Percentiles rank a stretch among this genome's conserved stretches.
These are phyloP conservation scores for Promerops cafer DNA, from an alignment of 2,113 vertebrate species.

Conservation along the genomic window DNA sequence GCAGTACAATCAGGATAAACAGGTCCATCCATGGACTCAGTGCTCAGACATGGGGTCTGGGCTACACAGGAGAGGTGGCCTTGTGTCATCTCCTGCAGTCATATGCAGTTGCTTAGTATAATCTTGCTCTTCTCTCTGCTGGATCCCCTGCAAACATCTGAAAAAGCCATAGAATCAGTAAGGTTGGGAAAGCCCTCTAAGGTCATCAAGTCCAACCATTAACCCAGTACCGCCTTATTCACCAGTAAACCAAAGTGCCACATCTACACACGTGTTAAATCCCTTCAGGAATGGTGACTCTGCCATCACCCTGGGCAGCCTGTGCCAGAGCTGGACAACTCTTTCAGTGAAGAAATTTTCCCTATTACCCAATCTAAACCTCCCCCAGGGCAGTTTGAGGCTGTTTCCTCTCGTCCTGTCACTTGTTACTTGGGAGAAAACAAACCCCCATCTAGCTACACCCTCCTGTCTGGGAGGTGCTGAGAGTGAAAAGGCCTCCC, in stretches of 20 bases:
- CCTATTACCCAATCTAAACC: neutral
- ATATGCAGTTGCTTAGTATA: neutral
- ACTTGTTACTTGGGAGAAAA: neutral
- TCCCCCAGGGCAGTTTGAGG: neutral
- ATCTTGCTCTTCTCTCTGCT: neutral
- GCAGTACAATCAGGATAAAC: fast-evolving
- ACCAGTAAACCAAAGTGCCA: neutral
- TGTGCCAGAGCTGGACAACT: neutral
- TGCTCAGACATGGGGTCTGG: fast-evolving
- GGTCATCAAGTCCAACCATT: neutral
- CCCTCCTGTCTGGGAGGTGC: neutral
- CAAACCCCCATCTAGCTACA: neutral
- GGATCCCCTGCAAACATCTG: neutral
- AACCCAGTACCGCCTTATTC: neutral
- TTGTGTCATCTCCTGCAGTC: neutral
- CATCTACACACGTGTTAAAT: neutral
- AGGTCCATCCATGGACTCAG: neutral
- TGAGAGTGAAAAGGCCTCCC: neutral
- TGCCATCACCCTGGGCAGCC: neutral
- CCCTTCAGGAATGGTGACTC: neutral
- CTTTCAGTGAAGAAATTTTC: neutral
- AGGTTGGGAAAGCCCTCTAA: neutral
- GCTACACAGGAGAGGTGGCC: neutral
- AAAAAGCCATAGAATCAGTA: neutral
- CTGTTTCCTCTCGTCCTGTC: neutral